phyloP scores from a whole-genome alignment of 2,888 invertebrate species.

The Camptogramma bilineatum region DNA sequence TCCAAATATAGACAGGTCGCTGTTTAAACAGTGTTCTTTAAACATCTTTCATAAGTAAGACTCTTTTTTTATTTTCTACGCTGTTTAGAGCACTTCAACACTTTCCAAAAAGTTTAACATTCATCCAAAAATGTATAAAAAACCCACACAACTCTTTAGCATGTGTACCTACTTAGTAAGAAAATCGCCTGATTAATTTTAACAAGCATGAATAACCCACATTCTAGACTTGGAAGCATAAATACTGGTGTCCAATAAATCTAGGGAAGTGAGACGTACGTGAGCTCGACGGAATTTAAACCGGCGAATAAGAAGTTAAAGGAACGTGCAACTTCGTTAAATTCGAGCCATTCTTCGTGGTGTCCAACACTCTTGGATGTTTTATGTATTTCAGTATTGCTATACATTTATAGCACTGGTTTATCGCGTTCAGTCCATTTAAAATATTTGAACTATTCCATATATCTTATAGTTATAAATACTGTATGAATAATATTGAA shows the following conservation, averaged over 20 bases:
- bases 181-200: conserved; percentile 25
- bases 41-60: too few species aligned
- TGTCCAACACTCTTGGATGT: conserved; percentile 27
- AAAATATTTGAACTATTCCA: too few species aligned
- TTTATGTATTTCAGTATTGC: conserved; percentile 21
- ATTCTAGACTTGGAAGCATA: conserved; percentile 32
- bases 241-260: conserved; percentile 70
- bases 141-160: neutral
- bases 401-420: conserved; percentile 6
- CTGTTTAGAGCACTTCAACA: too few species aligned
- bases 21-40: too few species aligned
- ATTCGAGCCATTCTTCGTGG: conserved; percentile 53
- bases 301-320: conserved; percentile 65
- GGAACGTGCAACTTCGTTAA: conserved; percentile 60
- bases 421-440: neutral
- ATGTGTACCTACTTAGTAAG: neutral
- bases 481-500: too few species aligned
- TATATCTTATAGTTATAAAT: too few species aligned
- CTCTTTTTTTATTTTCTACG: too few species aligned
- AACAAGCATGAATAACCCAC: conserved; percentile 33
- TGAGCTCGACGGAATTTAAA: conserved; percentile 68
- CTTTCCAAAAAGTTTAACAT: too few species aligned
- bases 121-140: neutral
- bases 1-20: too few species aligned
- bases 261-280: conserved; percentile 66